Base-by-base conservation (phyloP, 1,140 invertebrate species). In the Tetramorium parvispinum region DNA sequence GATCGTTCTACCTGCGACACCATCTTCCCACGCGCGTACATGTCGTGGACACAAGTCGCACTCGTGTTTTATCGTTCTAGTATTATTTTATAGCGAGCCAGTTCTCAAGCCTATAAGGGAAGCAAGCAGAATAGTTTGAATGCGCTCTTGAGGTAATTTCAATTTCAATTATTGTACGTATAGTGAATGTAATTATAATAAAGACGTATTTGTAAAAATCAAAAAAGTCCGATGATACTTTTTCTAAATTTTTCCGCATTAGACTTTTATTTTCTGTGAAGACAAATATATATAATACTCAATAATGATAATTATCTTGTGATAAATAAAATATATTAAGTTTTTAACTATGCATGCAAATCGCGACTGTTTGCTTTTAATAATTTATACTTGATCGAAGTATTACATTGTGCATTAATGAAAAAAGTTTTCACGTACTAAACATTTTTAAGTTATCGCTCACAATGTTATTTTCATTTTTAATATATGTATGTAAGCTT, bases 11-110 rank as follows among this genome's bases (percentile, higher is more conserved):
- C 81, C 86, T 88, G 73, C 75, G 82, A 89, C 85, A 81, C 81
- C 85, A 83, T 70, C 91, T 86, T 90, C 91, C 91, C 90, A 92
- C 91, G 86, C 91, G 85, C 55, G 86, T 46, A 11, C 65, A 66
- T 82, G 87, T 88, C 76, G 53, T 75, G 77, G 59, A 76, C 75
- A 59, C 82, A 49, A 37, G 63, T 77, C 51, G 40, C 73, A 18
- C 59, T 68, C 57, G 70, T 85, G 86, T 79, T 91, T 92, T 92
- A 90, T 92, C 89, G 78, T 16, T 43, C 73, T 78, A 53, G 27
- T 55, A 46, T 89, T 88, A 86, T 75, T 88, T 75, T 77, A 73
- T 37, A 78, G 59, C 73, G 18, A 78, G 49, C 16, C n/a, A 7
- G 37, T 85, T 16, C 49, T 70, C 61, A 21, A 71, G 51, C 18